Evolutionary conservation across 2,888 invertebrate genomes (phyloP).

Genomic region (Zygogramma bicolorata): DNA sequence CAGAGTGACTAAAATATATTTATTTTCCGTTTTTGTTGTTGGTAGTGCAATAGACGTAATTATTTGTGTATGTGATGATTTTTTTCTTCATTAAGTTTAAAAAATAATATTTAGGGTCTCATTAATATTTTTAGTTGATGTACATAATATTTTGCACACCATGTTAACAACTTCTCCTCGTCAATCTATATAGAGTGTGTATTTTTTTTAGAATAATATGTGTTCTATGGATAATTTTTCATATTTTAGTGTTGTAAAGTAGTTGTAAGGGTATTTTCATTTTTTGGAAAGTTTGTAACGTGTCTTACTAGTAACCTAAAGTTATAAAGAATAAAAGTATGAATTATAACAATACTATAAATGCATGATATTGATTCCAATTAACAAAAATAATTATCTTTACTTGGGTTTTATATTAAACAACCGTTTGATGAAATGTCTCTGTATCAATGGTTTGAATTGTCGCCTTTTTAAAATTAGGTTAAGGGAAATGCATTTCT

Average conservation of each 20-base stretch:
- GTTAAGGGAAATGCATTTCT: too few species aligned
- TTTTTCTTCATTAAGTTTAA: constrained; percentile 28
- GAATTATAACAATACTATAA: constrained; percentile 32
- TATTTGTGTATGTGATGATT: constrained; percentile 29
- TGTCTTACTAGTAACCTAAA: constrained; percentile 44
- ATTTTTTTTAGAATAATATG: constrained; percentile 44
- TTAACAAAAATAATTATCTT: too few species aligned
- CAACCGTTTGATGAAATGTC: too few species aligned
- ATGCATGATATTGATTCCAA: too few species aligned
- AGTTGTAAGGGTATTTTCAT: constrained; percentile 41
- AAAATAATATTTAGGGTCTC: constrained; percentile 44
- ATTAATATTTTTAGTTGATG: constrained; percentile 46
- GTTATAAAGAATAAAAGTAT: constrained; percentile 33
- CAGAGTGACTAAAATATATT: constrained; percentile 48
- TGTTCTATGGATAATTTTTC: constrained; percentile 42
- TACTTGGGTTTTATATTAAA: too few species aligned
- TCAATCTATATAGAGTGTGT: constrained; percentile 36
- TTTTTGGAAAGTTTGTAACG: constrained; percentile 45
- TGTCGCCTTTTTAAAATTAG: too few species aligned
- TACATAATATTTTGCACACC: constrained; percentile 47
- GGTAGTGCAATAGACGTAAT: constrained; percentile 50
- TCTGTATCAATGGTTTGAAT: too few species aligned
- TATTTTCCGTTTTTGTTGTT: constrained; percentile 52
- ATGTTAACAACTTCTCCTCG: constrained; percentile 43
- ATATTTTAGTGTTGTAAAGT: constrained; percentile 42